Evolutionary conservation across 2,888 invertebrate genomes (phyloP).

Genomic region (Melinaea marsaeus): DNA sequence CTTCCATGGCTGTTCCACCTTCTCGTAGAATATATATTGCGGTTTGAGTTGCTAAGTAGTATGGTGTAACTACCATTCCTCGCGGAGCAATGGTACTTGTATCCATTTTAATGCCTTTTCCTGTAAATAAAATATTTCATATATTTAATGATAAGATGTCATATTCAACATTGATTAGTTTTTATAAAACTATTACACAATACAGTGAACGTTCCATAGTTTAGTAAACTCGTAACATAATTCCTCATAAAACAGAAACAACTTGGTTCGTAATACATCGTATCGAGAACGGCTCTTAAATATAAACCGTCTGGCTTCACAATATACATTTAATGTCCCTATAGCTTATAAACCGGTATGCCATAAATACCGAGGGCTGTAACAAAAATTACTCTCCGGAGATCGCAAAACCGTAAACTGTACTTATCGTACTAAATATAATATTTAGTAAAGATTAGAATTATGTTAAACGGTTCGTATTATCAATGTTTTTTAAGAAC

Average conservation of each 20-base stretch:
- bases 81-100: too few relatives aligned
- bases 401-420: background rate
- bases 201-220: conserved; percentile 48
- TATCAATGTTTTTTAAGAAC: too few relatives aligned
- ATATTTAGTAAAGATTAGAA: too few relatives aligned
- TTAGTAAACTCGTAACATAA: conserved; percentile 10
- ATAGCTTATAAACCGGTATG: conserved; percentile 31
- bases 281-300: background rate
- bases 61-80: too few relatives aligned
- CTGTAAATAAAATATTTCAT: background rate
- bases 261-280: too few relatives aligned
- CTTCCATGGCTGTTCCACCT: too few relatives aligned
- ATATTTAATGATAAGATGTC: too few relatives aligned
- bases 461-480: background rate
- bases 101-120: conserved; percentile 41
- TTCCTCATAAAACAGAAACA: conserved; percentile 39
- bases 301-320: background rate
- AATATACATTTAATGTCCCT: conserved; percentile 31
- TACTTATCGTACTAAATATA: too few relatives aligned
- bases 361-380: conserved; percentile 30
- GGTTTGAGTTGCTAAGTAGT: too few relatives aligned
- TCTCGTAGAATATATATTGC: conserved; percentile 2
- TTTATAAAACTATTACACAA: too few relatives aligned
- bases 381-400: conserved; percentile 23
- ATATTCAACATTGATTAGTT: conserved; percentile 48